Conservation (phyloP, 2,113 vertebrate species). For the Lepisosteus oculatus region DNA sequence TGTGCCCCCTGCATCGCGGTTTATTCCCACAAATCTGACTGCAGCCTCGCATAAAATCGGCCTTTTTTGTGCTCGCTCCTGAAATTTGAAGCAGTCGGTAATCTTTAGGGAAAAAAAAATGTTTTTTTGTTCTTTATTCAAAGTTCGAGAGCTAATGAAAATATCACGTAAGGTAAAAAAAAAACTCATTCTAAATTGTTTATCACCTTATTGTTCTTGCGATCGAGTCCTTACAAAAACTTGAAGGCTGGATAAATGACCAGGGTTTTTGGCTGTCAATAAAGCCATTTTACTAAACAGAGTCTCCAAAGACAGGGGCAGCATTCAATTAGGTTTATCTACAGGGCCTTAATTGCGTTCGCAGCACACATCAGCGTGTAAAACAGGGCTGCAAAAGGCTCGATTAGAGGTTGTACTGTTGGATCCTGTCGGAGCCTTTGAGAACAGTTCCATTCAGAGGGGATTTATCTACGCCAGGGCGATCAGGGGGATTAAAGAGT, state of each 20-base stretch:
- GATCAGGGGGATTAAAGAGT: slow-evolving; percentile 84
- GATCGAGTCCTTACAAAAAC: slow-evolving; percentile 15
- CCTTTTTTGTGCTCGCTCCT: too few species aligned
- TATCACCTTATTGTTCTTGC: slow-evolving; percentile 23
- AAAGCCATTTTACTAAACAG: slow-evolving; percentile 44
- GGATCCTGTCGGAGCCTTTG: slow-evolving; percentile 55
- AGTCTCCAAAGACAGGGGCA: slow-evolving; percentile 46
- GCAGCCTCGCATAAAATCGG: too few species aligned
- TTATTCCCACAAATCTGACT: too few species aligned
- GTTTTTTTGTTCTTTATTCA: neutral
- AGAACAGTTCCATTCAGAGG: slow-evolving; percentile 72
- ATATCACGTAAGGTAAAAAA: slow-evolving; percentile 13
- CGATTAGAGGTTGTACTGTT: slow-evolving; percentile 48
- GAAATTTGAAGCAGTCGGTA: too few species aligned
- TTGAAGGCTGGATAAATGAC: slow-evolving; percentile 36
- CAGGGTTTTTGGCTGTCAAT: slow-evolving; percentile 42
- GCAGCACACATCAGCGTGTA: slow-evolving; percentile 51
- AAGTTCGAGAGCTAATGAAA: slow-evolving; percentile 12
- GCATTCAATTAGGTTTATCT: slow-evolving; percentile 64
- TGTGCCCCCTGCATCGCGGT: too few species aligned
- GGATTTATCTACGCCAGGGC: slow-evolving; percentile 82
- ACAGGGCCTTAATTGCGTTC: slow-evolving; percentile 63
- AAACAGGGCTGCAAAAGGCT: slow-evolving; percentile 45
- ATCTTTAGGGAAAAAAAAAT: too few species aligned
- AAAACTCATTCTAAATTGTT: slow-evolving; percentile 26